phyloP scores from a whole-genome alignment of 23 tunicate genomes.

The Clavelina lepadiformis region DNA sequence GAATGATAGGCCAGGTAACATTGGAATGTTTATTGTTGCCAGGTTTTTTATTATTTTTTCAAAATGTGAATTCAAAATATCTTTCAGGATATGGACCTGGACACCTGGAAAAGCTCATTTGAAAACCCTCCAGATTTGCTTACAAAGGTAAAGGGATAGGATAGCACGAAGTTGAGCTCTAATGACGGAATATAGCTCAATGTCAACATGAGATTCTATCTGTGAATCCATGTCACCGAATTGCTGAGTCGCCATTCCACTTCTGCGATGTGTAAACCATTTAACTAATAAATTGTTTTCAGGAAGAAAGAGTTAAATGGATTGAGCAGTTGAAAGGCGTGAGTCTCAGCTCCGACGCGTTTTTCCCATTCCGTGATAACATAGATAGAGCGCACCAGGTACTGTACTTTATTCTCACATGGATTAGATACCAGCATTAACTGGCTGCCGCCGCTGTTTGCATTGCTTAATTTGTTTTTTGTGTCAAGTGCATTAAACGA shows the following conservation, averaged over 20 bases:
- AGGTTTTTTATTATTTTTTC: neutral
- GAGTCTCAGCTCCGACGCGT: constrained; percentile 86
- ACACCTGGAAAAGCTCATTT: constrained; percentile 34
- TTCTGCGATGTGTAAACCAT: too few relatives aligned
- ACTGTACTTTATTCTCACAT: neutral
- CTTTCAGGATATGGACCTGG: constrained; percentile 59
- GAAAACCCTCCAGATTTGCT: constrained; percentile 48
- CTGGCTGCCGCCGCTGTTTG: too few relatives aligned
- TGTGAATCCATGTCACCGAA: neutral
- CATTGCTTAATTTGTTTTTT: too few relatives aligned
- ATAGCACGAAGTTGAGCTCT: neutral
- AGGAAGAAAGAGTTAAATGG: constrained; percentile 58
- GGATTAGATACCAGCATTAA: neutral
- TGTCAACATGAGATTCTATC: neutral
- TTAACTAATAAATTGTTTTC: constrained; percentile 4
- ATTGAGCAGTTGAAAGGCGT: constrained; percentile 50
- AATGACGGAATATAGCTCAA: neutral
- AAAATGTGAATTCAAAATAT: neutral
- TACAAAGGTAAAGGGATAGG: constrained; percentile 16
- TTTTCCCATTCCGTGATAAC: constrained; percentile 87
- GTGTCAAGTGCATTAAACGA: too few relatives aligned
- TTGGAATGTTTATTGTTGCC: neutral
- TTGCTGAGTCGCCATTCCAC: neutral
- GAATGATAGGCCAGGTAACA: constrained; percentile 66
- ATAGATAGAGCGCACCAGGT: constrained; percentile 82